Evolutionary conservation across 1,140 invertebrate genomes (phyloP).

Genomic region (fruit fly (Drosophila melanogaster)): DNA sequence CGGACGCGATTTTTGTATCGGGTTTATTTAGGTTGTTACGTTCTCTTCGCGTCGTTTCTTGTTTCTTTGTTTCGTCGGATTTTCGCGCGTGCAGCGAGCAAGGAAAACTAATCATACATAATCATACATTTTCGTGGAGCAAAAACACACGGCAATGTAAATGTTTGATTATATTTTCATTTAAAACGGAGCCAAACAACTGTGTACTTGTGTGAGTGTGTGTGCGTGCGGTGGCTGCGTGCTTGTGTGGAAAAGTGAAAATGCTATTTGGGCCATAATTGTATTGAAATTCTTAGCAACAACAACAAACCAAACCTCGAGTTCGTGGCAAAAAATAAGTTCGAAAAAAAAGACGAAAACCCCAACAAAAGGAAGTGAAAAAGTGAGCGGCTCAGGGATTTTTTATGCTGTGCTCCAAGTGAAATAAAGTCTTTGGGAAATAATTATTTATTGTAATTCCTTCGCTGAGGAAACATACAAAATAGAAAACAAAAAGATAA

Average conservation of each 20-base stretch:
- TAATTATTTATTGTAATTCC: slow-evolving; percentile 53
- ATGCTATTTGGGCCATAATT: slow-evolving; percentile 69
- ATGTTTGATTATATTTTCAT: slow-evolving; percentile 59
- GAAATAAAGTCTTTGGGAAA: slow-evolving; percentile 42
- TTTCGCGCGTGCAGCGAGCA: slow-evolving; percentile 27
- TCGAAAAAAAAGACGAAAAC: slow-evolving; percentile 29
- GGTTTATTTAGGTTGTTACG: slow-evolving; percentile 59
- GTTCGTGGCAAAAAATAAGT: slow-evolving; percentile 4
- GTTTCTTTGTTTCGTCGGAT: slow-evolving; percentile 59
- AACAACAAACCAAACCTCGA: slow-evolving; percentile 32
- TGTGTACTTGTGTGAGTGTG: slow-evolving; percentile 11
- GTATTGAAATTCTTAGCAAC: slow-evolving; percentile 69
- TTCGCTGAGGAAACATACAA: slow-evolving; percentile 4
- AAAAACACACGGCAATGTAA: slow-evolving; percentile 55
- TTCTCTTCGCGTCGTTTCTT: slow-evolving; percentile 56
- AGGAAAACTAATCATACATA: slow-evolving; percentile 50
- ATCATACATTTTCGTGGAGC: slow-evolving; percentile 23
- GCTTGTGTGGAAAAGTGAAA: slow-evolving; percentile 69
- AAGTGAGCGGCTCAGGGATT: slow-evolving; percentile 37
- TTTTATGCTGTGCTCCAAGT: slow-evolving; percentile 4
- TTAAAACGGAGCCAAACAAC: slow-evolving; percentile 47
- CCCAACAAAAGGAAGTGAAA: slow-evolving; percentile 41
- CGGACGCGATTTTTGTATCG: slow-evolving; percentile 51
- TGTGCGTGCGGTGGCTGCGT: slow-evolving; percentile 12
- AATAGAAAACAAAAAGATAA: not conserved